A percentile compares a stretch with the other conserved stretches of the same genome.
These are phyloP conservation scores for Dasyprocta punctata DNA, from an alignment of 2,113 vertebrate species.

Conservation along the genomic window DNA sequence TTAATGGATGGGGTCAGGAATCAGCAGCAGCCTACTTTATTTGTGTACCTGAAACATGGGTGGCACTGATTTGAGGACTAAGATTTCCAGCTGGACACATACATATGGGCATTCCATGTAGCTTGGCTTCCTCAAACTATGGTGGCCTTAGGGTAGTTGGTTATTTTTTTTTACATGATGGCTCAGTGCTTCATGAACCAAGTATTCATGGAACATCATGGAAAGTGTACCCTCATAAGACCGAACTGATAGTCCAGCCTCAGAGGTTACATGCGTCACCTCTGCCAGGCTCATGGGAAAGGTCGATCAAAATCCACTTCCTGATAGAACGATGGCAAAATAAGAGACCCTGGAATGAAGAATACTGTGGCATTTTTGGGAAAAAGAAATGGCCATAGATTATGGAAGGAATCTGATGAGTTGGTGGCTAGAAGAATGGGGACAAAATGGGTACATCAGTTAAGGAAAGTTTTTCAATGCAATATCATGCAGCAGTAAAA, in stretches of 20 bases:
- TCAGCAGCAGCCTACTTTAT: neutral
- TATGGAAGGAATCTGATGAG: neutral
- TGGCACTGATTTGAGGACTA: neutral
- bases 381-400: neutral
- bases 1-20: neutral
- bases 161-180: neutral
- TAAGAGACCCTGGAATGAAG: neutral
- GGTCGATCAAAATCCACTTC: neutral
- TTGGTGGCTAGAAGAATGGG: neutral
- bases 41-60: neutral
- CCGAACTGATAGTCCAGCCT: neutral
- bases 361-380: neutral
- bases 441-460: neutral
- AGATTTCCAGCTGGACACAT: neutral
- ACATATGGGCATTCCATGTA: neutral
- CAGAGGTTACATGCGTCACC: neutral
- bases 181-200: neutral
- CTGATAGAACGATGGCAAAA: neutral
- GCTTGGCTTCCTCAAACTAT: neutral
- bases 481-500: neutral
- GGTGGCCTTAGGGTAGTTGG: neutral
- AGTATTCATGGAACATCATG: neutral
- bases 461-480: neutral
- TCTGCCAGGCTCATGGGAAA: neutral
- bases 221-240: neutral